phyloP scores from a whole-genome alignment of 2,797 vertebrate species.

The Crossoptilon crossoptilon region DNA sequence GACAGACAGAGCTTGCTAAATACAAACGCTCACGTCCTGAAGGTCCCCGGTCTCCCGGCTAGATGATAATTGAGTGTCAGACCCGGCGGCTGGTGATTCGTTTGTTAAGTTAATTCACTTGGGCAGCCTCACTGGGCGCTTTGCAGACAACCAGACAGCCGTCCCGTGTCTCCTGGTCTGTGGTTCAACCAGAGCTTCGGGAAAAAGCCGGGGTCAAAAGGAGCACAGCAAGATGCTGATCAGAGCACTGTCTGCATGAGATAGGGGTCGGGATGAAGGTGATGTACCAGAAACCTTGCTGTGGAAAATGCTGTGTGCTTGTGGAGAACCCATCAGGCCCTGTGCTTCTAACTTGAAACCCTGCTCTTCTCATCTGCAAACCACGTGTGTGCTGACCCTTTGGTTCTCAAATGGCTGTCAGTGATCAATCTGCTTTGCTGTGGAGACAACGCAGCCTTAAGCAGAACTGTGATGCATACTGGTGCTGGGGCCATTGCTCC shows the following conservation, averaged over 20 bases:
- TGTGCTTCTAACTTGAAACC: not conserved
- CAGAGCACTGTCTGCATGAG: not conserved
- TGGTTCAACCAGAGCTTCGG: not conserved
- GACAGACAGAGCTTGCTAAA: not conserved
- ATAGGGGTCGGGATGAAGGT: rapidly evolving
- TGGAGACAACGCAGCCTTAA: not conserved
- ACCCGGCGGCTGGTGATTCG: not conserved
- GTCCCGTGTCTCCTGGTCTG: not conserved
- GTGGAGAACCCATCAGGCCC: not conserved
- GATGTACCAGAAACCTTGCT: not conserved
- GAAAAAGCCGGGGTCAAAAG: not conserved
- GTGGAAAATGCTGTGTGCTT: not conserved
- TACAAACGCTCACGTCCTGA: not conserved
- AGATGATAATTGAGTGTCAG: not conserved
- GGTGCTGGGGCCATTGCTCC: not conserved
- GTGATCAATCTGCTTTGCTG: not conserved
- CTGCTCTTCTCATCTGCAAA: not conserved
- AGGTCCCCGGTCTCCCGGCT: not conserved
- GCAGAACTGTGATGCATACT: rapidly evolving
- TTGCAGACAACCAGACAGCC: not conserved
- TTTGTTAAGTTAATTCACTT: not conserved
- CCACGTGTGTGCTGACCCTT: not conserved
- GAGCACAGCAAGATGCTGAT: not conserved
- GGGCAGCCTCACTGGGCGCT: not conserved
- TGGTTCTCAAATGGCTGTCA: not conserved